Base-by-base conservation (phyloP, 2,797 vertebrate genomes). In the Oreonectes daqikongensis region DNA sequence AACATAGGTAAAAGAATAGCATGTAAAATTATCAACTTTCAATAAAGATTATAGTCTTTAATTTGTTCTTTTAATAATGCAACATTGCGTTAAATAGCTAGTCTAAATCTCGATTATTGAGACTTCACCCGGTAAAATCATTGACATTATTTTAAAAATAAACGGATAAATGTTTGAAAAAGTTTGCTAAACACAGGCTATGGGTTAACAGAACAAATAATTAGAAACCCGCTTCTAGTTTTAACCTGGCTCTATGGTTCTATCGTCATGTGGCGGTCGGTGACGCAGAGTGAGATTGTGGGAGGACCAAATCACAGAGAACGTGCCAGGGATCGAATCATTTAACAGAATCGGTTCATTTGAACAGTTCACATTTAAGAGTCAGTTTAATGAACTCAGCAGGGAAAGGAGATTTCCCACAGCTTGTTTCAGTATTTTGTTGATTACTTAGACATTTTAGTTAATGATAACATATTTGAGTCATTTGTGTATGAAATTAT, bases 261-360 rank as follows among this genome's bases (percentile, higher is more conserved):
- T 66, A 26, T 52, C 22, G 42, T 72, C 77, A 73, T 42, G 22
- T 52, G 44, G 42, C 53, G 42, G 20, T 32, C 64, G 42, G 22
- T 79, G 77, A 79, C 77, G 70, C 65, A 68, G 17, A 68, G 59
- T 28, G 53, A 52, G 17, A 22, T 68, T 52, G 77, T 79, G 70
- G 77, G 70, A 68, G 70, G 55, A 73, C 42, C 69, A 40, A 67
- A 40, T 79, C n/a, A 46, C 12, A 10, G 24, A 52, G 69, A 73
- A 52, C 75, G 57, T 70, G 66, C 59, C 24, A 1, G 46, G 12
- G 6, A 61, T 77, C n/a, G n/a, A n/a, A n/a, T n/a, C n/a, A n/a
- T n/a, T n/a, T n/a, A n/a, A n/a, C n/a, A n/a, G n/a, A n/a, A n/a
- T n/a, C n/a, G n/a, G n/a, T n/a, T n/a, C n/a, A n/a, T n/a, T n/a